Base-by-base conservation (phyloP, 2,888 invertebrate species). In the Tuta absoluta region DNA sequence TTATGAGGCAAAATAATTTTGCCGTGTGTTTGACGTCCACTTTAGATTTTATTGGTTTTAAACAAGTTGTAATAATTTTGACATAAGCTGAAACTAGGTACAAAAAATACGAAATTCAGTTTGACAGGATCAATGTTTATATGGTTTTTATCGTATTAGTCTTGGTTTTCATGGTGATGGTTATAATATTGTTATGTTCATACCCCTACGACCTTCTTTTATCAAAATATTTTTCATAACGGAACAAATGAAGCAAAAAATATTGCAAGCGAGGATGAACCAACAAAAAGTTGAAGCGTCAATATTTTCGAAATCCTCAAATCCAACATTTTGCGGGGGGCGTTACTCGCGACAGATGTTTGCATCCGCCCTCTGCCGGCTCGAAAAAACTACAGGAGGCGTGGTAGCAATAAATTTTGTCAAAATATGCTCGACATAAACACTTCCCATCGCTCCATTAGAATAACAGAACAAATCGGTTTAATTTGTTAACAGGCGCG, bases 381-480 rank as follows among this genome's bases (percentile, higher is more conserved):
- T 1, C 3, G 45, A 45, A 45, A 45, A 90, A 88, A 78, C 75
- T 73, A 77, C 68, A 78, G 85, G 77, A 90, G 92, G 92, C 91
- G 92, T 89, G 92, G 91, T 84, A 74, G 85, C 80, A 86, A 92
- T 92, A 92, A 92, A 92, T 92, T 89, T 89, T 82, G 90, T 91
- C 92, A 91, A 91, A 92, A 91, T 91, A 92, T 86, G 82, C 87
- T 85, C 78, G 84, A 87, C 85, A 81, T 82, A 86, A 89, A 88
- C 89, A 90, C 88, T 89, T 90, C 90, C 89, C 88, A 87, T 79
- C 80, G 77, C 86, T 83, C 87, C 85, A 88, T 90, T 91, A 91
- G 87, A 90, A 90, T 89, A 91, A 91, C 90, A 91, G 90, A 87
- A 89, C 89, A 86, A 89, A 91, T 90, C 84, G 87, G 79, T 82